phyloP scores from a whole-genome alignment of 1,140 invertebrate genomes.

The Wiebesia pumilae region DNA sequence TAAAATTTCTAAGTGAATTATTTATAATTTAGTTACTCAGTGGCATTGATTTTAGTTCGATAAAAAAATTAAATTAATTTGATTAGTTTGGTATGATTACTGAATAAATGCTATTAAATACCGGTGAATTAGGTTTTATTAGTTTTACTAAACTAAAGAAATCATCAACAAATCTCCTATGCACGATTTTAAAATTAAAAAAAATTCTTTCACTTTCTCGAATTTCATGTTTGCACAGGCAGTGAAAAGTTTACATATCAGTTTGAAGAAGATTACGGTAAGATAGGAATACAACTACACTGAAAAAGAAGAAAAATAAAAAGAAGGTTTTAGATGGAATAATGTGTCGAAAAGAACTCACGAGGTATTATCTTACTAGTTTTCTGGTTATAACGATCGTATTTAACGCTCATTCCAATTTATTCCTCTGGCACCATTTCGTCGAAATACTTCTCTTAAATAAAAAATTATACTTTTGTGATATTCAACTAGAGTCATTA shows the following conservation, averaged over 20 bases:
- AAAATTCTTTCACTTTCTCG: constrained; percentile 18
- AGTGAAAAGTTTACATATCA: constrained; percentile 3
- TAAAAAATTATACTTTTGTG: background rate
- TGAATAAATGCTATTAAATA: too few relatives aligned
- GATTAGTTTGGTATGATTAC: too few relatives aligned
- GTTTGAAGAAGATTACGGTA: background rate
- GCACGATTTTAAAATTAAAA: background rate
- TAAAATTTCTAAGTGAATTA: too few relatives aligned
- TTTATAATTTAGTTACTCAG: too few relatives aligned
- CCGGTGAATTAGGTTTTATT: background rate
- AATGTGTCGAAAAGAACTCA: constrained; percentile 4
- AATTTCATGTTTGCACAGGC: background rate
- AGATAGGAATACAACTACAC: background rate
- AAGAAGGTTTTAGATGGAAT: constrained; percentile 1
- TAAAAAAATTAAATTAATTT: too few relatives aligned
- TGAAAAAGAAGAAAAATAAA: background rate
- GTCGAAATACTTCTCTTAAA: background rate
- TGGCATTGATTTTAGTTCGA: too few relatives aligned
- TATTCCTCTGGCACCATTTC: background rate
- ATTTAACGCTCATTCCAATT: background rate
- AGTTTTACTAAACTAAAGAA: background rate
- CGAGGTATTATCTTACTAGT: background rate
- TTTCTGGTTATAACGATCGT: constrained; percentile 12
- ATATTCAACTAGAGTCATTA: too few relatives aligned
- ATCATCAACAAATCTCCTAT: background rate